Conservation (phyloP, 1,140 invertebrate genomes). For the Protaetia brevitarsis region DNA sequence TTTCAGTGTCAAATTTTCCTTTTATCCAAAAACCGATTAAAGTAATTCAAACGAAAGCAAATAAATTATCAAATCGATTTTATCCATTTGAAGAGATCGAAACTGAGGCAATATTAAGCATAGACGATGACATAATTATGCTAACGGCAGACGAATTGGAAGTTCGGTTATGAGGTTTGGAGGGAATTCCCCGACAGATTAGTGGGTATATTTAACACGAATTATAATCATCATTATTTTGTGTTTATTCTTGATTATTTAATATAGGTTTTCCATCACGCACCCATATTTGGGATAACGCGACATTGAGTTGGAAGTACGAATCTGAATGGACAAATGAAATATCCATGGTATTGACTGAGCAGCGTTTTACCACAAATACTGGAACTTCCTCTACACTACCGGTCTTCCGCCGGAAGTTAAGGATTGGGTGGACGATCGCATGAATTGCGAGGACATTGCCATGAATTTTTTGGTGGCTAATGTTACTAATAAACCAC, state of each 20-base stretch:
- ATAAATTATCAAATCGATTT: slow-evolving; percentile 92
- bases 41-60: slow-evolving; percentile 86
- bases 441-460: slow-evolving; percentile 95
- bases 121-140: slow-evolving; percentile 95
- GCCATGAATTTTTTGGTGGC: slow-evolving; percentile 93
- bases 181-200: slow-evolving; percentile 90
- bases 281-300: slow-evolving; percentile 87
- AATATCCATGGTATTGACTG: slow-evolving; percentile 89
- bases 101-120: slow-evolving; percentile 86
- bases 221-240: neutral
- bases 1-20: slow-evolving; percentile 78
- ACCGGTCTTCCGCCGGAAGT: slow-evolving; percentile 70
- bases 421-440: slow-evolving; percentile 79
- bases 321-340: slow-evolving; percentile 95
- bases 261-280: slow-evolving; percentile 76
- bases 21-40: slow-evolving; percentile 85
- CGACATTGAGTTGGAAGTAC: slow-evolving; percentile 79
- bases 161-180: slow-evolving; percentile 87
- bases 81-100: slow-evolving; percentile 91
- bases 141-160: slow-evolving; percentile 89
- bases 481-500: slow-evolving; percentile 87
- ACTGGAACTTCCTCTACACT: slow-evolving; percentile 88
- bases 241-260: neutral
- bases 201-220: slow-evolving; percentile 55
- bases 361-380: slow-evolving; percentile 91